phyloP scores from a whole-genome alignment of 1,140 invertebrate genomes.

The Drosophila kepulauana region DNA sequence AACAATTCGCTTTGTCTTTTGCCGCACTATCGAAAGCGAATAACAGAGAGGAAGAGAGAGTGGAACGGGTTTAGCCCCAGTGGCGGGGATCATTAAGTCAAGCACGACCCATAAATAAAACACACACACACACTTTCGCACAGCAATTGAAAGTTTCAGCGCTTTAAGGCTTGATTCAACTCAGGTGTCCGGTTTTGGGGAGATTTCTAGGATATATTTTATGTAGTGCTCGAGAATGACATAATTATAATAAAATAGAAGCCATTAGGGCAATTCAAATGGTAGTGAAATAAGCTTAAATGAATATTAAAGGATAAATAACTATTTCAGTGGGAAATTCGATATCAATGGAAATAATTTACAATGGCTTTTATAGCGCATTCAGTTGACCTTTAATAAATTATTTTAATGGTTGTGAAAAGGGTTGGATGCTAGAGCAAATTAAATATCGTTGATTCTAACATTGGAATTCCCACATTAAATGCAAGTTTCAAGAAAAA shows the following conservation, averaged over 20 bases:
- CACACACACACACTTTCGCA: conserved; percentile 15
- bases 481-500: too few relatives aligned
- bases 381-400: background rate
- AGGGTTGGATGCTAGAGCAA: background rate
- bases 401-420: background rate
- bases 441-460: too few relatives aligned
- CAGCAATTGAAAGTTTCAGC: conserved; percentile 57
- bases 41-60: too few relatives aligned
- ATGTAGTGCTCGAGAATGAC: conserved; percentile 9
- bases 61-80: background rate
- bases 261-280: background rate
- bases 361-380: background rate
- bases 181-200: conserved; percentile 20
- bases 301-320: background rate
- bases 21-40: conserved; percentile 32
- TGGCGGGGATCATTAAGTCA: conserved; percentile 73
- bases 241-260: conserved; percentile 22
- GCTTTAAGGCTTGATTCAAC: conserved; percentile 55
- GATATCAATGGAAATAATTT: background rate
- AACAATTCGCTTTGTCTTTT: conserved; percentile 76
- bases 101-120: conserved; percentile 75
- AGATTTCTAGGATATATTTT: conserved; percentile 26
- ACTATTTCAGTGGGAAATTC: background rate
- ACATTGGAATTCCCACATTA: too few relatives aligned
- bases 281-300: background rate